A percentile compares a stretch with the other conserved stretches of the same genome.
Evolutionary conservation across 2,888 invertebrate genomes (phyloP).

Genomic region (Buathra laborator): DNA sequence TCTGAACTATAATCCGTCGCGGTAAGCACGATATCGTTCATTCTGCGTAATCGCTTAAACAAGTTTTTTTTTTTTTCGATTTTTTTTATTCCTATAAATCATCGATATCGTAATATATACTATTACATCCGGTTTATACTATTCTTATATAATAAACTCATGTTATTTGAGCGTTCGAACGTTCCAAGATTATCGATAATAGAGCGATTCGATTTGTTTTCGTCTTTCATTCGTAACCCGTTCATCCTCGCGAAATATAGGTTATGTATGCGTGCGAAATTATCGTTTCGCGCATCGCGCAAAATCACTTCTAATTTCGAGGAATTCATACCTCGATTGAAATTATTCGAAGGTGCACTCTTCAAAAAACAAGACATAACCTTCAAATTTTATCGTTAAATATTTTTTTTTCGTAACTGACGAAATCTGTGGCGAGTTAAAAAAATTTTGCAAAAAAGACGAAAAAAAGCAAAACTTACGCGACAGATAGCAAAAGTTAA

Average conservation of each 20-base stretch:
- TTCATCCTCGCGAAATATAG: background rate
- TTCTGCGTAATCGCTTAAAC: slow-evolving; percentile 1
- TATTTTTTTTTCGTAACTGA: no score
- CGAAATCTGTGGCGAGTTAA: no score
- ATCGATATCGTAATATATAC: background rate
- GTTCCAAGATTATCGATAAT: background rate
- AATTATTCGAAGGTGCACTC: no score
- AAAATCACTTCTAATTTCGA: no score
- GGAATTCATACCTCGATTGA: no score
- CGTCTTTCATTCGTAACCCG: background rate
- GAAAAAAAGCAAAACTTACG: no score
- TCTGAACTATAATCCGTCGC: slow-evolving; percentile 15
- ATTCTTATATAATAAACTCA: slow-evolving; percentile 11
- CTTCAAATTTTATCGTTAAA: no score
- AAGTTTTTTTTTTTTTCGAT: slow-evolving; percentile 6
- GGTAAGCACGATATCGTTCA: slow-evolving; percentile 27
- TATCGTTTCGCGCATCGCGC: background rate
- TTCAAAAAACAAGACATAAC: no score
- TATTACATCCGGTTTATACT: slow-evolving; percentile 12
- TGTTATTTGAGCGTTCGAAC: background rate
- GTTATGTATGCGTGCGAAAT: background rate
- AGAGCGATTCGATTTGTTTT: background rate
- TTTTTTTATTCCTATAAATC: slow-evolving; percentile 20
- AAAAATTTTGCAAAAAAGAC: no score
- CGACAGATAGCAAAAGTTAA: no score